These are phyloP conservation scores for Drosophila saltans DNA, from an alignment of 1,140 invertebrate genomes.

Conservation along the genomic window DNA sequence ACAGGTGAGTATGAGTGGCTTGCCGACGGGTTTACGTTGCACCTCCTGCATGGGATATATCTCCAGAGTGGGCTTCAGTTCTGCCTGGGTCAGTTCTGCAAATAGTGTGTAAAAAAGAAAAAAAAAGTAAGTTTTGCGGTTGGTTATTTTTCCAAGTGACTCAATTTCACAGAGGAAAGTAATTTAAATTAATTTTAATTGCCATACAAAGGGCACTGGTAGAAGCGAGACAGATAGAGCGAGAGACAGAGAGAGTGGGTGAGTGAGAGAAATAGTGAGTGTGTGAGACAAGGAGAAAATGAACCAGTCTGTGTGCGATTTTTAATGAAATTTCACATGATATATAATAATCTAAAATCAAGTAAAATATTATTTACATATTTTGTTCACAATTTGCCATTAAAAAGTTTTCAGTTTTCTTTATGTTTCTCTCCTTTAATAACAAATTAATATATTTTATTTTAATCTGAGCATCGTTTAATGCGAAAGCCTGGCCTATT, in stretches of 20 bases:
- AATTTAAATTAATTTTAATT: slow-evolving; percentile 81
- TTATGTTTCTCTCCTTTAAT: too few species aligned
- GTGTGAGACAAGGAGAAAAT: slow-evolving; percentile 8
- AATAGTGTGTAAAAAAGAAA: slow-evolving; percentile 12
- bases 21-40: slow-evolving; percentile 88
- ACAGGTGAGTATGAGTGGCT: slow-evolving; percentile 88
- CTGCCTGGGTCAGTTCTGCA: slow-evolving; percentile 69
- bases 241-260: not conserved
- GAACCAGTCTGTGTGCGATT: slow-evolving; percentile 15
- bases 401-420: not conserved
- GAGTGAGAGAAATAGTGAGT: not conserved
- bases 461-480: too few species aligned
- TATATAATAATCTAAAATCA: slow-evolving; percentile 22
- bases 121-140: slow-evolving; percentile 12
- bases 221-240: not conserved
- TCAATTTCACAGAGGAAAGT: slow-evolving; percentile 61
- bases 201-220: slow-evolving; percentile 45
- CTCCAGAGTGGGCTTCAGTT: slow-evolving; percentile 84
- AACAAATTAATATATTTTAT: too few species aligned
- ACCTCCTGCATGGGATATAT: slow-evolving; percentile 87
- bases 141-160: slow-evolving; percentile 37
- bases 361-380: slow-evolving; percentile 22
- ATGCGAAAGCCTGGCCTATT: too few species aligned
- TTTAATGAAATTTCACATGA: slow-evolving; percentile 42
- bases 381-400: not conserved